Base-by-base conservation (phyloP, 2,113 vertebrate species). In the Sebastes fasciatus region DNA sequence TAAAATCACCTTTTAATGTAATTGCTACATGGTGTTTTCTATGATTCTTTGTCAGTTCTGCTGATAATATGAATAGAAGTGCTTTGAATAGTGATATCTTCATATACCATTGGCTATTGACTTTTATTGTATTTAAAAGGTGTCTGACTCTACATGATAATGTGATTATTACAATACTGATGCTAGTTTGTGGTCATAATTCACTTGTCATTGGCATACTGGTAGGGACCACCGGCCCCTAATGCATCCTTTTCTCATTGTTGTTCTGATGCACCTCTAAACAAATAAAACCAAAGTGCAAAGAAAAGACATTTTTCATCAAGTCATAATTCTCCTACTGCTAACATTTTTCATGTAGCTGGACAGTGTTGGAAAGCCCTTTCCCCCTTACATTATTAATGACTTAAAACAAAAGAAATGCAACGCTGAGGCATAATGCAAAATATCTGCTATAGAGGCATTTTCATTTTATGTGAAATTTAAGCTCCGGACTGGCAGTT, bases 371-470 rank as follows among this genome's bases (percentile, higher is more conserved):
- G 13, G 9, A 61, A 58, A 72, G 40, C 55, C 65, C 17, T 57
- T 55, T 21, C 6, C 8, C 43, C 0, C 1, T 9, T 74, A 61
- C 54, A 71, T 66, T 83, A 79, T 72, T 75, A 60, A 80, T 75
- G 51, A 74, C 43, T 45, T 66, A 34, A 10, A 67, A 74, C 61
- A 78, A 61, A 73, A 82, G 10, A 77, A 55, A 66, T 49, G n/a
- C 40, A 66, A 55, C n/a, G 71, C 70, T 23, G 40, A 66, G 46
- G 45, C 48, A 63, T 6, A 72, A 77, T 49, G 12, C 43, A 62
- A 71, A 68, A 65, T 11, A 40, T 76, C 49, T 71, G 21, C 34
- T 14, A 21, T 21, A 16, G 23, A 79, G 40, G 40, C 43, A 52
- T 71, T 83, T 61, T 57, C 23, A 77, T 16, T 17, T 43, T 34